Evolutionary conservation across 2,888 invertebrate species (phyloP), one percentile per base, ranked within the genome.

Genomic region (Serripes groenlandicus): DNA sequence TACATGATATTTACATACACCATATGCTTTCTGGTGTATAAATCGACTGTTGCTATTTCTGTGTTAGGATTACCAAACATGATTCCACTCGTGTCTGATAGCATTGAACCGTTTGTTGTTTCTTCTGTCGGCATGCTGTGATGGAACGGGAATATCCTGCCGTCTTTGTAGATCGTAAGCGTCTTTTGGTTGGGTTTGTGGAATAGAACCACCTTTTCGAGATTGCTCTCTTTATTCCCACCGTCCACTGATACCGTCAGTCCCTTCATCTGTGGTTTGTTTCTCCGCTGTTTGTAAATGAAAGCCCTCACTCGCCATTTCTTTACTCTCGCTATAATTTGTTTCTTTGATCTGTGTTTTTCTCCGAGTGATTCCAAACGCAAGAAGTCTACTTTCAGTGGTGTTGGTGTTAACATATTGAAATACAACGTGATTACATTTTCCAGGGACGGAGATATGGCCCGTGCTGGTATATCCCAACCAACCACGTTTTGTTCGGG

Each of bases 381-480:
- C 11, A 83, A 35, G 32, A 79, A 83, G 34, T 83, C 83, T 49
- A 83, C 49, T 23, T 73, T 58, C 28, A 83, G 30, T 23, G 54
- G 71, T 32, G 23, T 28, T 37, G 32, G 26, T 28, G 35, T 9
- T 0, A 75, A 49, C 5, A 54, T 28, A 34, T 75, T 66, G 58
- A 85, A 78, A 28, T 68, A 56, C 3, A 85, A 21, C 23, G 37
- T 37, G 18, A 85, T 52, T 11, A 73, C 49, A 49, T 81, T 81
- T 62, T 76, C 73, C 18, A 69, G 15, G 0, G 73, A 74, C 9
- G 69, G 64, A 7, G 76, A 73, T 15, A 79, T 52, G 0, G 81
- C 69, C 18, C 56, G 34, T 21, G 71, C 30, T 52, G 84, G 80
- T 15, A 84, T 11, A 23, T 62, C 68, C 84, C 84, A 84, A 23